Conservation (phyloP, 1,140 invertebrate genomes). For the Laodelphax striatellus region DNA sequence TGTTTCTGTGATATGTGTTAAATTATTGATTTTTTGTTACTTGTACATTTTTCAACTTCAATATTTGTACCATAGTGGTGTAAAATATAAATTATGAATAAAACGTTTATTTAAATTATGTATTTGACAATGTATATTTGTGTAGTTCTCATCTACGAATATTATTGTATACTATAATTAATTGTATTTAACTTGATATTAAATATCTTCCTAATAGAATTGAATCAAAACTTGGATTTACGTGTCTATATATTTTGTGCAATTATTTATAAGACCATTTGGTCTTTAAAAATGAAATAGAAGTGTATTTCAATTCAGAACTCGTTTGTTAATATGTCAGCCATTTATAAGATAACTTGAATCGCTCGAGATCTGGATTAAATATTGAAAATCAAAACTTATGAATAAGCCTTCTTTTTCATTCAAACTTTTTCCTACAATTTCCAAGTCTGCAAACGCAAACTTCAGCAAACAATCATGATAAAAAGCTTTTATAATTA, state of each 20-base stretch:
- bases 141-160: conserved; percentile 16
- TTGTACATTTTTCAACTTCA: conserved; percentile 4
- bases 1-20: conserved; percentile 23
- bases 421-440: no score
- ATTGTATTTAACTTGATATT: conserved; percentile 5
- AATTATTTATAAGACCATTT: conserved; percentile 17
- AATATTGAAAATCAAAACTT: not conserved
- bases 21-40: conserved; percentile 19
- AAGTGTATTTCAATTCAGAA: not conserved
- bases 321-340: not conserved
- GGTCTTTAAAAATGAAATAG: conserved; percentile 1
- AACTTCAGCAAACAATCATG: no score
- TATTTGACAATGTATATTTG: conserved; percentile 20
- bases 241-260: conserved; percentile 17
- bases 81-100: conserved; percentile 17
- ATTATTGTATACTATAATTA: conserved; percentile 10
- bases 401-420: no score
- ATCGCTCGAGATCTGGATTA: not conserved
- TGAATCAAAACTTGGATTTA: conserved; percentile 18
- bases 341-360: not conserved
- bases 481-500: no score
- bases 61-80: conserved; percentile 6
- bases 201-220: conserved; percentile 20
- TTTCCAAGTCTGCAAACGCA: no score
- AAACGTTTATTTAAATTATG: conserved; percentile 12